Conservation (phyloP, 2,888 invertebrate genomes). For the Schrankia costaestrigalis region DNA sequence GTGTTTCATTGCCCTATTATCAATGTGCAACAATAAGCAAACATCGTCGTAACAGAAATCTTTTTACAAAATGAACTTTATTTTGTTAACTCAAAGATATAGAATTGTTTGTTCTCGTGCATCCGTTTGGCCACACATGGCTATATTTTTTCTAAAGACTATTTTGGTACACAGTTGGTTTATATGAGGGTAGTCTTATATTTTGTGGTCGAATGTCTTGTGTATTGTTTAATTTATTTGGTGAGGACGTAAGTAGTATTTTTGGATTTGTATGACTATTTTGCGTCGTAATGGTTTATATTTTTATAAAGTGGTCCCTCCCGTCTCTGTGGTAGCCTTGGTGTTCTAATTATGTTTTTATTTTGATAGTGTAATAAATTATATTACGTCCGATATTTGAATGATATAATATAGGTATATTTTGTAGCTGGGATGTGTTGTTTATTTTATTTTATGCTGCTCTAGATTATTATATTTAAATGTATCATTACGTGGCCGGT, state of each 20-base stretch:
- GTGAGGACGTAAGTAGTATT: constrained; percentile 18
- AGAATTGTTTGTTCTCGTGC: constrained; percentile 32
- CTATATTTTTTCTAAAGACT: constrained; percentile 45
- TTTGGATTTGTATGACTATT: constrained; percentile 13
- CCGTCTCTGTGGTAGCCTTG: constrained; percentile 12
- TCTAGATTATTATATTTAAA: not conserved
- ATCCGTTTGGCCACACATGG: constrained; percentile 46
- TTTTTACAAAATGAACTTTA: constrained; percentile 33
- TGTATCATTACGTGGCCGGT: too few relatives aligned
- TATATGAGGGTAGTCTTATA: constrained; percentile 44
- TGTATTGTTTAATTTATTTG: constrained; percentile 18
- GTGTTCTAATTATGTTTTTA: constrained; percentile 30
- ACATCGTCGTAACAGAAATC: too few relatives aligned
- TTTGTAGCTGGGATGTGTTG: constrained; percentile 2
- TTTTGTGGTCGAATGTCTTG: constrained; percentile 13
- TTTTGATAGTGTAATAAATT: constrained; percentile 6
- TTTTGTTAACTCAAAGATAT: constrained; percentile 23
- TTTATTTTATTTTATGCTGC: not conserved
- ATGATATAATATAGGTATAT: not conserved
- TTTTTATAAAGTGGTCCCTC: too few relatives aligned
- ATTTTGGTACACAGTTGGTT: constrained; percentile 56
- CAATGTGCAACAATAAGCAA: constrained; percentile 30
- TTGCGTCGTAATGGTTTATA: too few relatives aligned
- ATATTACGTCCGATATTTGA: constrained; percentile 4
- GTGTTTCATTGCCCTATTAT: constrained; percentile 32